Percentiles rank a stretch among this genome's conserved stretches.
Evolutionary conservation across 2,888 invertebrate species (phyloP).

Genomic region (Hirudinaria manillensis): DNA sequence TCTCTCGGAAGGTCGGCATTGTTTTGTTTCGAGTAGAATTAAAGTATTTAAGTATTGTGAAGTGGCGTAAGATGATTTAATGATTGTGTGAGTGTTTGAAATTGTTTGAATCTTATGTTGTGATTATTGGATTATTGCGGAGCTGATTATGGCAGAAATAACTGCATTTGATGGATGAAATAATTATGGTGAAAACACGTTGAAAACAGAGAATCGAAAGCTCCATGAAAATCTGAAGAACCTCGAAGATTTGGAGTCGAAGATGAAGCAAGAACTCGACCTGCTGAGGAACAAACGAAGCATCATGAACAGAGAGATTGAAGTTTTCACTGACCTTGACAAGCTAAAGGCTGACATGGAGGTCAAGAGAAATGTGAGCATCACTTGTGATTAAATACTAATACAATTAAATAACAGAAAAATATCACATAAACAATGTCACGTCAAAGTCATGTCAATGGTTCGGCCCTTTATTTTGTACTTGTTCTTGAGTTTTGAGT

Average conservation of each 20-base stretch:
- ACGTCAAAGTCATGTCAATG: neutral
- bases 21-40: neutral
- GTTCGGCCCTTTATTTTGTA: too few species aligned
- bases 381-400: neutral
- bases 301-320: slow-evolving; percentile 63
- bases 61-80: too few species aligned
- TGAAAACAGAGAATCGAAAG: slow-evolving; percentile 57
- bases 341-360: slow-evolving; percentile 58
- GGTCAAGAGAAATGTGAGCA: slow-evolving; percentile 55
- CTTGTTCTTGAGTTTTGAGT: too few species aligned
- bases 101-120: too few species aligned
- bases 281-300: slow-evolving; percentile 56
- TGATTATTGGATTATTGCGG: too few species aligned
- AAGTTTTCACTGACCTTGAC: slow-evolving; percentile 62
- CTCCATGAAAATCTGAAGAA: slow-evolving; percentile 52
- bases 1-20: slow-evolving; percentile 54
- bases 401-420: neutral
- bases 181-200: too few species aligned
- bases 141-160: too few species aligned
- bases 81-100: too few species aligned
- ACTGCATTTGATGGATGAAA: neutral
- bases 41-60: too few species aligned
- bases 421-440: neutral
- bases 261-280: slow-evolving; percentile 60
- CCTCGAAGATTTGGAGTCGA: slow-evolving; percentile 66